Conservation (phyloP, 1,140 invertebrate species). For the Magallana angulata region DNA sequence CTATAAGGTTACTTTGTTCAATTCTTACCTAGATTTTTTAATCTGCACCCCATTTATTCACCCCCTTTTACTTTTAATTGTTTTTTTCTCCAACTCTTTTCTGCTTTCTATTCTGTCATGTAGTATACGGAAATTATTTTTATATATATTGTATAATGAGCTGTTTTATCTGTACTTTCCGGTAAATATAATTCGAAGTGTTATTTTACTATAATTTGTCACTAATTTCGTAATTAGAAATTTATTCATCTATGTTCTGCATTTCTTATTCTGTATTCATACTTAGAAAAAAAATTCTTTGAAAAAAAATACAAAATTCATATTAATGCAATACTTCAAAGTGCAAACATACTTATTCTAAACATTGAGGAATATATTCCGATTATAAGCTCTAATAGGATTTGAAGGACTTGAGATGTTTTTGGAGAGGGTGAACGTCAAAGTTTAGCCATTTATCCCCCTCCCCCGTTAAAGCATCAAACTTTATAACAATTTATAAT, state of each 20-base stretch:
- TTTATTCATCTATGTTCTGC: background rate
- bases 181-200: conserved; percentile 6
- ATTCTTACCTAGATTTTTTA: background rate
- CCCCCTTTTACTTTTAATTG: conserved; percentile 4
- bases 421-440: background rate
- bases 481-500: conserved; percentile 8
- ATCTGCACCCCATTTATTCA: background rate
- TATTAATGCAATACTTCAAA: conserved; percentile 15
- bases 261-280: conserved; percentile 3
- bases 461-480: background rate
- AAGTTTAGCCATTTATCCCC: background rate
- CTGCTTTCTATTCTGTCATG: background rate
- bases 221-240: conserved; percentile 15
- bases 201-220: conserved; percentile 10
- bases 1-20: background rate
- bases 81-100: conserved; percentile 9
- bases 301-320: background rate
- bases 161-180: conserved; percentile 6
- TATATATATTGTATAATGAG: conserved; percentile 3
- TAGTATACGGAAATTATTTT: background rate
- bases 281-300: background rate
- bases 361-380: background rate
- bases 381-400: background rate
- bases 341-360: background rate
- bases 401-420: background rate